phyloP scores from a whole-genome alignment of 2,113 vertebrate genomes.

The Tauraco erythrolophus region DNA sequence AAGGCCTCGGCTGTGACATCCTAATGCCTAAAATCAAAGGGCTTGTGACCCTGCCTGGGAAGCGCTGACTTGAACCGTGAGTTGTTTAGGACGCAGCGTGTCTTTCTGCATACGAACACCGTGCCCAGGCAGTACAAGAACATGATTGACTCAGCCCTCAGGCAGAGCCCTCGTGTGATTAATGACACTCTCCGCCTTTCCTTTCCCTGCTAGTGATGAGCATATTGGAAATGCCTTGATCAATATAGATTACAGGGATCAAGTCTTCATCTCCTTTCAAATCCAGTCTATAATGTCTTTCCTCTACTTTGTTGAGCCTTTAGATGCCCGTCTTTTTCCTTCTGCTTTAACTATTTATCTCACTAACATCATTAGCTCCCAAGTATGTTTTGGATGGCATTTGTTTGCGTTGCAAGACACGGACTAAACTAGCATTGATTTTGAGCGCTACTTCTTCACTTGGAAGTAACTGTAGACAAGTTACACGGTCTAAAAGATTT shows the following conservation, averaged over 20 bases:
- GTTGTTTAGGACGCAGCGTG: fast-evolving
- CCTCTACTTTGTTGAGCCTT: neutral
- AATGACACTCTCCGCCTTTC: neutral
- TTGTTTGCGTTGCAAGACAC: neutral
- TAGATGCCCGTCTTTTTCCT: neutral
- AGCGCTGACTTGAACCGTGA: fast-evolving
- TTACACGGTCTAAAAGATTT: neutral
- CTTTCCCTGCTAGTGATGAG: neutral
- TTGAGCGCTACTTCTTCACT: neutral
- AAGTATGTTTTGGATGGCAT: neutral
- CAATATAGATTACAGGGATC: neutral
- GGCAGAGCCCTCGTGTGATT: neutral
- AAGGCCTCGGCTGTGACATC: neutral
- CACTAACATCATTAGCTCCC: neutral
- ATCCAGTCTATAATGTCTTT: neutral
- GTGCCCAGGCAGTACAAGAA: fast-evolving
- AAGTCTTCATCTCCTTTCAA: neutral
- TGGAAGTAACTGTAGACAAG: neutral
- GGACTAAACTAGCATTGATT: neutral
- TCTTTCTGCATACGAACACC: neutral
- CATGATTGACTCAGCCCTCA: neutral
- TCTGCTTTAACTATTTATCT: neutral
- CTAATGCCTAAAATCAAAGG: neutral
- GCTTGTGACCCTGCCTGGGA: neutral
- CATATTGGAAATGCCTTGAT: neutral